Evolutionary conservation across 1,140 invertebrate genomes (phyloP), one percentile per base, ranked within the genome.

Genomic region (Ceratosolen solmsi): DNA sequence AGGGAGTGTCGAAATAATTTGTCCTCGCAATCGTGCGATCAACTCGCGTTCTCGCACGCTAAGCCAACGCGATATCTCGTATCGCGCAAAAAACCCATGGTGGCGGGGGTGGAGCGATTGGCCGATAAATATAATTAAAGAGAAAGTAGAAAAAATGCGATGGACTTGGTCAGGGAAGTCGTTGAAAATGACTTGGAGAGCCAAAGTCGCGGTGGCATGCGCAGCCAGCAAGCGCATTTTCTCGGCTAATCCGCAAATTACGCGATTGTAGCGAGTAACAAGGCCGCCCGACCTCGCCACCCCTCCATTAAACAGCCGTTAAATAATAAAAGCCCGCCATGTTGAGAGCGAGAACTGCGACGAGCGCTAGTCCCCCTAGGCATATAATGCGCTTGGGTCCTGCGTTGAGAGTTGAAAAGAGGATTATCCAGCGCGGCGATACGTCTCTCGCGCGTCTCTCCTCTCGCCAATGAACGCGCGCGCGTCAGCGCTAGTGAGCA

Each of bases 391-490:
- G 76, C 60, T 75, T 22, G 78, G 58, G 73, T 46, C 63, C 65
- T 51, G 51, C 58, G 30, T 36, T 7, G 20, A 56, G 7, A 54
- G 63, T 63, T 75, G 41, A 68, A 81, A 86, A 86, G 84, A 87
- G 87, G 88, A 89, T 89, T 89, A 89, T 89, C 86, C 88, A 84
- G 85, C 85, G 85, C 84, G 87, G 84, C 88, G 88, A 89, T 88
- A 89, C 85, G 86, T 87, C 85, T 86, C 70, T 78, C 82, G 68
- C 51, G 71, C 70, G 70, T 80, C 68, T 84, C 81, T 82, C 82
- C 70, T 46, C 49, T 56, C 75, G 54, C 70, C 79, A 65, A 81
- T 84, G 58, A 77, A 49, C 79, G 60, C 46, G 46, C 60, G 41
- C 54, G 36, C 65, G 75, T 70, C 60, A 68, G 51, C 56, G 58